Percentiles rank a stretch among this genome's conserved stretches.
Evolutionary conservation across 92 coral and sea anemone genomes (phyloP).

Genomic region (Metridium senile): DNA sequence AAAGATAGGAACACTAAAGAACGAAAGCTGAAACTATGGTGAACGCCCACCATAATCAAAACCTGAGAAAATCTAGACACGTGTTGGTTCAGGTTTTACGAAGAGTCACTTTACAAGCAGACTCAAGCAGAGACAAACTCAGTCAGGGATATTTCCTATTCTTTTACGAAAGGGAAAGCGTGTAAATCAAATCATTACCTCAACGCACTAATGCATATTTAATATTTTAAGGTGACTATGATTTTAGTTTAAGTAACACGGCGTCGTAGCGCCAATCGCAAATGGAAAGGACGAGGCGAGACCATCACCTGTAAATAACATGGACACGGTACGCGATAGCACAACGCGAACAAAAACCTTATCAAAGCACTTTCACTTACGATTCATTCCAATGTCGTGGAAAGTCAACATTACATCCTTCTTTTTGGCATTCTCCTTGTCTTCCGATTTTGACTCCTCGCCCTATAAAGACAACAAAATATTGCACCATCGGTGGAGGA

Average conservation of each 20-base stretch:
- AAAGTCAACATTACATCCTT: conserved; percentile 94
- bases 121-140: background rate
- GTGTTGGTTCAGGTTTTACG: background rate
- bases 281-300: background rate
- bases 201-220: background rate
- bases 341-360: background rate
- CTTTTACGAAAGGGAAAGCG: background rate
- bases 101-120: conserved; percentile 11
- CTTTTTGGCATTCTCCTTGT: conserved; percentile 87
- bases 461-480: conserved; percentile 56
- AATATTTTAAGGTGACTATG: background rate
- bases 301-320: conserved; percentile 5
- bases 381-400: conserved; percentile 98
- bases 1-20: background rate
- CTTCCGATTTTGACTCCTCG: conserved; percentile 78
- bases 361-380: conserved; percentile 47
- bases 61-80: conserved; percentile 11
- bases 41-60: conserved; percentile 35
- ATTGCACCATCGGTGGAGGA: conserved; percentile 1
- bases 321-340: conserved; percentile 1
- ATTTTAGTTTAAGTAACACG: background rate
- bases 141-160: background rate
- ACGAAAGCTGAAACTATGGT: conserved; percentile 15
- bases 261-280: background rate
- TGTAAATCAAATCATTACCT: conserved; percentile 2